phyloP scores from a whole-genome alignment of 2,113 vertebrate species.

The Nannospalax galili region DNA sequence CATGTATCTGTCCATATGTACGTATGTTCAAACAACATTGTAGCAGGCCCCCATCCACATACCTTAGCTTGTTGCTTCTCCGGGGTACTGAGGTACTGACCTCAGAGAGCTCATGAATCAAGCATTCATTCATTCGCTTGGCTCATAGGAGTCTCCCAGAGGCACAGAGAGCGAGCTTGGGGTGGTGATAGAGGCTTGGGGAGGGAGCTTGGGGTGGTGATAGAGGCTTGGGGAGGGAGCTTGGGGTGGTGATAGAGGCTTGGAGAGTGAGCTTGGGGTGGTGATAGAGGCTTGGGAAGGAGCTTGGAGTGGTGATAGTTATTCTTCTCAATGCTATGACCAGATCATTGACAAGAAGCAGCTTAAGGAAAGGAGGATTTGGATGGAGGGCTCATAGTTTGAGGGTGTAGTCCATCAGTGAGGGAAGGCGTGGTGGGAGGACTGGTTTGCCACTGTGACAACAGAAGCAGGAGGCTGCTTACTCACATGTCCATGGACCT shows the following conservation, averaged over 20 bases:
- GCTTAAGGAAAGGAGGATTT: neutral
- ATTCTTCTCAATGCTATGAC: too few relatives aligned
- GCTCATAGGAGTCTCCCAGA: neutral
- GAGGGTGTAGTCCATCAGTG: neutral
- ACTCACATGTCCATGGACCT: neutral
- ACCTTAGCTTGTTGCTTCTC: neutral
- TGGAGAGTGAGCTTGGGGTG: neutral
- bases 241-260: neutral
- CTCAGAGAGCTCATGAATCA: neutral
- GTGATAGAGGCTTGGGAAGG: too few relatives aligned
- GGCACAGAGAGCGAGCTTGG: neutral
- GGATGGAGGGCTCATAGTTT: neutral
- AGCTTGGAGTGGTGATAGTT: neutral
- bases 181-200: neutral
- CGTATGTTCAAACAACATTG: rapidly evolving
- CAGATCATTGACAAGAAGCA: neutral
- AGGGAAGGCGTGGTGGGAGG: too few relatives aligned
- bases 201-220: neutral
- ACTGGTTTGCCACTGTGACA: neutral
- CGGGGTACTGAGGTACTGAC: neutral
- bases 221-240: neutral
- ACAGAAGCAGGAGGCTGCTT: neutral
- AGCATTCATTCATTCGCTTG: neutral
- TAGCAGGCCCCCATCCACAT: too few relatives aligned
- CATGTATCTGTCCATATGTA: rapidly evolving